These are phyloP conservation scores for Pygmarrhopalites habei DNA, from an alignment of 1,140 invertebrate genomes.

Conservation along the genomic window DNA sequence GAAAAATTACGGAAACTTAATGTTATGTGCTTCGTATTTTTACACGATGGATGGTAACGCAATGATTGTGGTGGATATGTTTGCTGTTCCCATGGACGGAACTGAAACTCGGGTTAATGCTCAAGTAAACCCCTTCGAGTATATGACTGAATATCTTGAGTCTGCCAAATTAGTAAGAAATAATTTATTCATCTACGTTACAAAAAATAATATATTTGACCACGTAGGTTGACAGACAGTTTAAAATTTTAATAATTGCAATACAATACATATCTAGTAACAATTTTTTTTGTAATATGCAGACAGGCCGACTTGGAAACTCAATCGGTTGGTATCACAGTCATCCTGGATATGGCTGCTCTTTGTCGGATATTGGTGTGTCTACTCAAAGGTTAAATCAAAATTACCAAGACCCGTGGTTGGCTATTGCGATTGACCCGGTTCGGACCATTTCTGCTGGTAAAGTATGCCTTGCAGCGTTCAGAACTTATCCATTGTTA, in stretches of 20 bases:
- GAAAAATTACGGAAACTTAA: slow-evolving; percentile 4
- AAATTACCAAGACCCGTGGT: slow-evolving; percentile 98
- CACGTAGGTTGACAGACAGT: background rate
- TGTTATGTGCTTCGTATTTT: slow-evolving; percentile 2
- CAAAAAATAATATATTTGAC: background rate
- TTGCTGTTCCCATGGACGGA: slow-evolving; percentile 93
- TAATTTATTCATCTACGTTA: background rate
- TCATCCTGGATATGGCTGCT: slow-evolving; percentile 99
- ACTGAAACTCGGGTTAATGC: slow-evolving; percentile 99
- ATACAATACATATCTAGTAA: too few species aligned
- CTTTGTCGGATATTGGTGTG: slow-evolving; percentile 98
- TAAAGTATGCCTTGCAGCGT: slow-evolving; percentile 98
- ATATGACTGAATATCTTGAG: slow-evolving; percentile 98
- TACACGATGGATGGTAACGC: slow-evolving; percentile 70
- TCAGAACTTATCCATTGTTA: slow-evolving; percentile 97
- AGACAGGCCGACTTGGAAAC: slow-evolving; percentile 88
- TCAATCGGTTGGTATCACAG: slow-evolving; percentile 99
- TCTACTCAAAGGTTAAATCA: slow-evolving; percentile 99
- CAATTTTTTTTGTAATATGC: slow-evolving; percentile 13
- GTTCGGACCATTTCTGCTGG: slow-evolving; percentile 96
- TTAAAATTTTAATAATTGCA: too few species aligned
- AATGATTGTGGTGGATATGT: slow-evolving; percentile 90
- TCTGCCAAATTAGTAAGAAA: slow-evolving; percentile 79
- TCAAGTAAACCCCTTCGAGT: slow-evolving; percentile 98
- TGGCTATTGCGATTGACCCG: slow-evolving; percentile 99